A percentile compares a stretch with the other conserved stretches of the same genome.
Evolutionary conservation across 2,797 vertebrate genomes (phyloP).

Genomic region (Neomorphus geoffroyi): DNA sequence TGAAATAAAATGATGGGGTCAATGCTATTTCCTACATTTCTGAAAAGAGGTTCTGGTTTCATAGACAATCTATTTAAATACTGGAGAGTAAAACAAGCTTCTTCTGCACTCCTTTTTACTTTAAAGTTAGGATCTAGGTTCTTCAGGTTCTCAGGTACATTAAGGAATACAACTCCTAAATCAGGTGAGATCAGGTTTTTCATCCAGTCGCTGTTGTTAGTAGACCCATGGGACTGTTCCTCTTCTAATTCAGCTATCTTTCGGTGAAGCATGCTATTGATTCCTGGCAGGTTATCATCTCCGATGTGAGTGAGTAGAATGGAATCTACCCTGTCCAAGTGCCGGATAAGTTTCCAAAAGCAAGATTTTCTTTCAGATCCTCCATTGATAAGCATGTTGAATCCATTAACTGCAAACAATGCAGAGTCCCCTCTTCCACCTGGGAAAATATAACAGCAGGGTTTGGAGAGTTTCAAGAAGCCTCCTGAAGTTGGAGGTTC

Average conservation of each 20-base stretch:
- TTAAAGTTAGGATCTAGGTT: conserved; percentile 84
- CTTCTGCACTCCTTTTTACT: conserved; percentile 88
- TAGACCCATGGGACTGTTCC: conserved; percentile 94
- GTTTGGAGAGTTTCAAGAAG: conserved; percentile 96
- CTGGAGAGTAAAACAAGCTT: conserved; percentile 89
- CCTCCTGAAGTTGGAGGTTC: conserved; percentile 96
- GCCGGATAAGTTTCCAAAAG: conserved; percentile 97
- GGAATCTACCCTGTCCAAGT: conserved; percentile 95
- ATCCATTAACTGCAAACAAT: conserved; percentile 95
- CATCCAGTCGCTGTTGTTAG: conserved; percentile 94
- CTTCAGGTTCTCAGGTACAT: conserved; percentile 90
- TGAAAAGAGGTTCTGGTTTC: conserved; percentile 90
- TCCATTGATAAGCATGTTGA: conserved; percentile 98
- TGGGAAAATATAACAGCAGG: conserved; percentile 98
- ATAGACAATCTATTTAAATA: conserved; percentile 91
- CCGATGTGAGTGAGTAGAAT: conserved; percentile 95
- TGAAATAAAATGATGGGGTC: conserved; percentile 95
- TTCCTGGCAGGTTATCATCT: conserved; percentile 94
- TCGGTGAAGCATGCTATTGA: conserved; percentile 95
- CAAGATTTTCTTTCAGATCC: conserved; percentile 96
- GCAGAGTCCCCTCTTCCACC: conserved; percentile 94
- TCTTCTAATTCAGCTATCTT: conserved; percentile 94
- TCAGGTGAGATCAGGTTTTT: conserved; percentile 98
- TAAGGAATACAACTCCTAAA: conserved; percentile 94
- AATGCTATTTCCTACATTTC: conserved; percentile 85